phyloP scores from a whole-genome alignment of 2,797 vertebrate genomes.

The Petrocephalus sullivani region DNA sequence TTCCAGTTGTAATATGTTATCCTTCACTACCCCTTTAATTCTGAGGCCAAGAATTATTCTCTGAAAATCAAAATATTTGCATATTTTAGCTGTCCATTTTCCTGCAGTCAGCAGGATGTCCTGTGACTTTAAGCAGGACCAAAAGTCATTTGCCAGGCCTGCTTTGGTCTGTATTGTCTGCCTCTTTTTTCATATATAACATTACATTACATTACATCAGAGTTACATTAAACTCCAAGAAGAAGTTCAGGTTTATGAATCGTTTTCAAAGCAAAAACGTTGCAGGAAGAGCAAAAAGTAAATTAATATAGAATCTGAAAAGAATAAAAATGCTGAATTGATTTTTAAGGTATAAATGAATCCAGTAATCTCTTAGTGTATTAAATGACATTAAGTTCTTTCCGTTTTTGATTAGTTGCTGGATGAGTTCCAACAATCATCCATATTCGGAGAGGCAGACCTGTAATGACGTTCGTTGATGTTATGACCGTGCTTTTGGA shows the following conservation, averaged over 20 bases:
- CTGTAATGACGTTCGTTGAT: slow-evolving; percentile 19
- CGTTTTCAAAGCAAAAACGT: not conserved
- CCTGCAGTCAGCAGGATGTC: not conserved
- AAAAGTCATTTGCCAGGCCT: not conserved
- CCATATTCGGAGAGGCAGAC: slow-evolving; percentile 40
- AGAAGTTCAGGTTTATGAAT: not conserved
- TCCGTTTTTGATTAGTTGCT: slow-evolving; percentile 45
- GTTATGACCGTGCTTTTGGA: not conserved
- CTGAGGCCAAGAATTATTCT: not conserved
- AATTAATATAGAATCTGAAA: not conserved
- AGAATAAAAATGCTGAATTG: not conserved
- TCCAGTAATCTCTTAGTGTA: not conserved
- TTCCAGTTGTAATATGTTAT: not conserved
- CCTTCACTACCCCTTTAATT: not conserved
- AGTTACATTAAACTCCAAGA: not conserved
- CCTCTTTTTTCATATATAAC: not conserved
- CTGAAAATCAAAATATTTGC: not conserved
- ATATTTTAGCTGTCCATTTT: not conserved
- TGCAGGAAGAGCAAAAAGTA: not conserved
- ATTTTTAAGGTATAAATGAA: not conserved
- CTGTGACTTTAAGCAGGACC: not conserved
- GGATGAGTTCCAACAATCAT: slow-evolving; percentile 48
- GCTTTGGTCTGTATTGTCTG: not conserved
- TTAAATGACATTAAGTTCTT: slow-evolving; percentile 54
- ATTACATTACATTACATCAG: not conserved